These are phyloP conservation scores for Colinus virginianus DNA, from an alignment of 2,113 vertebrate species.

Conservation along the genomic window DNA sequence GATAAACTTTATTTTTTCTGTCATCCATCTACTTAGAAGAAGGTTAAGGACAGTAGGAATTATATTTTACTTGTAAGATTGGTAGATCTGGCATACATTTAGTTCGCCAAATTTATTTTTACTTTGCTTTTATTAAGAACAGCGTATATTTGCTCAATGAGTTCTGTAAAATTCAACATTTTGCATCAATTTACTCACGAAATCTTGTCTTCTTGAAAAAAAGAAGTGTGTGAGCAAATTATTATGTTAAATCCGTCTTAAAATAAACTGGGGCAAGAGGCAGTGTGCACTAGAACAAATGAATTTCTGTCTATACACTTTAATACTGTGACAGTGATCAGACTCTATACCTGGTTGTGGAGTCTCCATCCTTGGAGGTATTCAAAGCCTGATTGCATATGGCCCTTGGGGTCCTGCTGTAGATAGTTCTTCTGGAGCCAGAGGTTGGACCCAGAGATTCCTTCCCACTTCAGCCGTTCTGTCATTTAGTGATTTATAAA, in stretches of 20 bases:
- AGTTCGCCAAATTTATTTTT: not conserved
- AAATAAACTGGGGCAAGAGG: not conserved
- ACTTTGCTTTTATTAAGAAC: not conserved
- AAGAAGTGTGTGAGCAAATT: not conserved
- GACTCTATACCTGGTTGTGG: not conserved
- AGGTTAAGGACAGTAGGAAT: not conserved
- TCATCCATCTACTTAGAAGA: not conserved
- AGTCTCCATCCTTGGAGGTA: not conserved
- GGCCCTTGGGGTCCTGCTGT: fast-evolving
- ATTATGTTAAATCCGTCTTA: not conserved
- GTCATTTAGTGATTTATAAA: not conserved
- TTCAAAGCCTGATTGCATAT: not conserved
- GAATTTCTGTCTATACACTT: not conserved
- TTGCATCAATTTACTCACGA: not conserved
- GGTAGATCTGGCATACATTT: not conserved
- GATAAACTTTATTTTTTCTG: not conserved
- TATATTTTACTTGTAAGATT: not conserved
- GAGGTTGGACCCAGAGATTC: not conserved
- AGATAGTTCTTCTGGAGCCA: not conserved
- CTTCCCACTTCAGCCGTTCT: not conserved
- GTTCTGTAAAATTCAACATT: not conserved
- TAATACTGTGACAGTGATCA: not conserved
- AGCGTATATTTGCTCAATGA: not conserved
- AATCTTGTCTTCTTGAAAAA: not conserved
- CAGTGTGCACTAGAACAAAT: fast-evolving